Evolutionary conservation across 2,888 invertebrate species (phyloP), one percentile per base, ranked within the genome.

Genomic region (Megamerina dolium): DNA sequence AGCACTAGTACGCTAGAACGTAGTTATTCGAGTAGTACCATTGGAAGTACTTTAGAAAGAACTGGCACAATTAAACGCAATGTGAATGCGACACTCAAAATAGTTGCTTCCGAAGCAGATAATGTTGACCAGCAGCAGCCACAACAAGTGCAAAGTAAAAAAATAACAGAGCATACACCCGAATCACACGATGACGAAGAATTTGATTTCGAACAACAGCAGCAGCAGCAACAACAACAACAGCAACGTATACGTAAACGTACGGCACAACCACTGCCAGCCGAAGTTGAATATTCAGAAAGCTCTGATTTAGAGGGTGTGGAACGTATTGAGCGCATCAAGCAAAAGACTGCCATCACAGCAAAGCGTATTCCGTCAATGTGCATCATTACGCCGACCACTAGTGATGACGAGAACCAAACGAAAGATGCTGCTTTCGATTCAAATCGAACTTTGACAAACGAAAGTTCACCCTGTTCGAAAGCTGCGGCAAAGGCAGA

Each of bases 331-430:
- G 90, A 91, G 70, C 76, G 90, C 54, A 86, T 91, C 51, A 75
- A 88, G 48, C 83, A 83, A 32, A 92, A 91, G 73, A 92, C 91
- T 0, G 84, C 86, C 2, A 87, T 92, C 32, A 88, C 85, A 60
- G 85, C 87, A 39, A 87, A 87, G 55, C 78, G 91, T 55, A 92
- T 92, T 61, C 92, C 92, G 2, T 90, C 91, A 5, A 87, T 92
- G 84, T 92, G 91, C 69, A 88, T 89, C 3, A 89, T 91, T 37
- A 91, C 91, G 13, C 90, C 91, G 4, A 83, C 84, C 0, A 85
- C 85, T 48, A 90, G 89, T 50, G 91, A 91, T 56, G 91, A 91
- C 59, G 91, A 91, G 66, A 82, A 61, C 36, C 64, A 63, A 39
- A 43, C 55, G 1, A 42, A 51, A 17, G 47, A 54, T 37, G 47